Conservation (phyloP, 2,113 vertebrate genomes). For the Sylvia atricapilla region DNA sequence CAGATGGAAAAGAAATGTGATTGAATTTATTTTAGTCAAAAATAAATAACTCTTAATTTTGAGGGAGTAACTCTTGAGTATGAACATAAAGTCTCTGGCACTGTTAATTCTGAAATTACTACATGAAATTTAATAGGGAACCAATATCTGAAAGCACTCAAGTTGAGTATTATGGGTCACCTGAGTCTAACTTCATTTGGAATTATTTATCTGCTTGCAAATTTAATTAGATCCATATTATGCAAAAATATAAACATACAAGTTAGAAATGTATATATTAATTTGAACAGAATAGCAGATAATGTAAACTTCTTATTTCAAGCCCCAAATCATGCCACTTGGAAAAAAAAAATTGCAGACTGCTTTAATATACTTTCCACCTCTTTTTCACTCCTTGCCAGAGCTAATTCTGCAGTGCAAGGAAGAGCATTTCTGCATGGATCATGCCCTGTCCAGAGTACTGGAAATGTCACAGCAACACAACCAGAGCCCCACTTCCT, state of each 20-base stretch:
- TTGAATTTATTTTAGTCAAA: not conserved
- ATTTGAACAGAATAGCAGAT: not conserved
- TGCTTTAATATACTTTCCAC: not conserved
- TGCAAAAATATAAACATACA: not conserved
- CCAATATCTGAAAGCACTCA: not conserved
- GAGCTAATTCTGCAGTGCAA: not conserved
- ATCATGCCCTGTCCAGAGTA: slow-evolving; percentile 12
- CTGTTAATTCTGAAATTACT: not conserved
- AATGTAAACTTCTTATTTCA: not conserved
- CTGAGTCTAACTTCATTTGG: not conserved
- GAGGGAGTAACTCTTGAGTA: not conserved
- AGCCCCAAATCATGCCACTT: not conserved
- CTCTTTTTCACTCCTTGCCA: not conserved
- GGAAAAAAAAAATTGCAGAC: not conserved
- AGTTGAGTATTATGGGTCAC: not conserved
- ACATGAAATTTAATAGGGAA: not conserved
- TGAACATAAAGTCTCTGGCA: not conserved
- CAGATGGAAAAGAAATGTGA: not conserved
- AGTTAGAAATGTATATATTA: not conserved
- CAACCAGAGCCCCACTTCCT: not conserved
- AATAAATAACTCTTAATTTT: not conserved
- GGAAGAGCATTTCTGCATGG: not conserved
- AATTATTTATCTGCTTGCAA: not conserved
- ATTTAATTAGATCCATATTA: not conserved
- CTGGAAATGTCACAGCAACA: not conserved